Evolutionary conservation across 92 coral and sea anemone genomes (phyloP).

Genomic region (Blastomussa wellsi): DNA sequence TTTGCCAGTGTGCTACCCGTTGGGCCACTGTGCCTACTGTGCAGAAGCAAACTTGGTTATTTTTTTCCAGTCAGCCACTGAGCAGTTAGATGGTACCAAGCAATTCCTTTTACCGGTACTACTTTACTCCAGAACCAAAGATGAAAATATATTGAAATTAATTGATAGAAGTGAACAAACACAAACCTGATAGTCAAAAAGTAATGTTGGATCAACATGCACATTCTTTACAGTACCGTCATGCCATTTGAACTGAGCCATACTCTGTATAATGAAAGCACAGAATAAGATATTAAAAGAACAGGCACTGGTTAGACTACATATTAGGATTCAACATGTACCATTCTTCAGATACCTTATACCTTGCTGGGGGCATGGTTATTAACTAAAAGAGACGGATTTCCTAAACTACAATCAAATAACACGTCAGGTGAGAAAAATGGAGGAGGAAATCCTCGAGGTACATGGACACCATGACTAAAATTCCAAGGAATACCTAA

Average conservation of each 20-base stretch:
- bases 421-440: not conserved
- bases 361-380: not conserved
- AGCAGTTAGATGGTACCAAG: too few relatives aligned
- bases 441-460: too few relatives aligned
- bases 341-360: too few relatives aligned
- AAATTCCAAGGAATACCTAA: too few relatives aligned
- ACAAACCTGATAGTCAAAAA: constrained; percentile 94
- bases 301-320: not conserved
- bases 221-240: constrained; percentile 96
- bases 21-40: too few relatives aligned
- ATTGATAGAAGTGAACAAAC: not conserved
- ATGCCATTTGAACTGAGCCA: constrained; percentile 98
- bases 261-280: constrained; percentile 58
- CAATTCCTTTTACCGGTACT: too few relatives aligned
- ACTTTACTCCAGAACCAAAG: too few relatives aligned
- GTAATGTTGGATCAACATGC: constrained; percentile 95
- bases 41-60: too few relatives aligned
- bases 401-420: not conserved
- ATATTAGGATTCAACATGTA: too few relatives aligned
- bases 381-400: not conserved
- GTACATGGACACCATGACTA: too few relatives aligned
- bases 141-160: not conserved
- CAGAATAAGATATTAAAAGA: not conserved
- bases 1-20: too few relatives aligned
- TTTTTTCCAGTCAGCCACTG: too few relatives aligned